A percentile compares a stretch with the other conserved stretches of the same genome.
Evolutionary conservation across 2,888 invertebrate species (phyloP).

Genomic region (Scrobipalpa costella): DNA sequence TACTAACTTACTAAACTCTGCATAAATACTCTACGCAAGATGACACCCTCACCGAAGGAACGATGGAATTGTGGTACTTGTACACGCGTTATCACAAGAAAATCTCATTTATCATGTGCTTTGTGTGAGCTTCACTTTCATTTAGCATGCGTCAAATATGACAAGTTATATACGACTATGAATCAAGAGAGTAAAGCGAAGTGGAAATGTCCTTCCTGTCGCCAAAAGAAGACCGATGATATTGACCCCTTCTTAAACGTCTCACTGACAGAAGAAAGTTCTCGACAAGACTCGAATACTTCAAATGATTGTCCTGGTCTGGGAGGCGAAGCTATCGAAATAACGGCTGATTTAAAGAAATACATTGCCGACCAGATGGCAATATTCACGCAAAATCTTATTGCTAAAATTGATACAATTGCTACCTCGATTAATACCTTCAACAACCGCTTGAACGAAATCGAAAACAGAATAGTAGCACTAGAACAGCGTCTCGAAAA

Average conservation of each 20-base stretch:
- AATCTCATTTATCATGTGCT: not conserved
- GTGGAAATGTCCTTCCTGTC: too few species aligned
- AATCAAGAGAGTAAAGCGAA: too few species aligned
- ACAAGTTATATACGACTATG: too few species aligned
- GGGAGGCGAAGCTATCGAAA: not conserved
- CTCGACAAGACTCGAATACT: not conserved
- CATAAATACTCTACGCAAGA: not conserved
- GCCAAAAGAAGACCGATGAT: too few species aligned
- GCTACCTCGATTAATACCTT: not conserved
- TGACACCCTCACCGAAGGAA: too few species aligned
- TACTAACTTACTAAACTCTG: not conserved
- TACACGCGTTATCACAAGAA: not conserved
- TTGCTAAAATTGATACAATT: not conserved
- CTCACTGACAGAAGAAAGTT: not conserved
- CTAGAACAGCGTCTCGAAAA: not conserved
- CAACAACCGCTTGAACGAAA: too few species aligned
- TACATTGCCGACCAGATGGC: not conserved
- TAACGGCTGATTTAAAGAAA: not conserved
- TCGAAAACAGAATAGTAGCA: not conserved
- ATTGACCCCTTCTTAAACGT: too few species aligned
- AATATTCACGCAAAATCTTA: not conserved
- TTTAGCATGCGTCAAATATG: too few species aligned
- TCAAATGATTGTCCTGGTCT: not conserved
- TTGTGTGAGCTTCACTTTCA: too few species aligned
- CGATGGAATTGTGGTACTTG: not conserved